Evolutionary conservation across 2,888 invertebrate species (phyloP), one percentile per base, ranked within the genome.

Genomic region (Melieria crassipennis): DNA sequence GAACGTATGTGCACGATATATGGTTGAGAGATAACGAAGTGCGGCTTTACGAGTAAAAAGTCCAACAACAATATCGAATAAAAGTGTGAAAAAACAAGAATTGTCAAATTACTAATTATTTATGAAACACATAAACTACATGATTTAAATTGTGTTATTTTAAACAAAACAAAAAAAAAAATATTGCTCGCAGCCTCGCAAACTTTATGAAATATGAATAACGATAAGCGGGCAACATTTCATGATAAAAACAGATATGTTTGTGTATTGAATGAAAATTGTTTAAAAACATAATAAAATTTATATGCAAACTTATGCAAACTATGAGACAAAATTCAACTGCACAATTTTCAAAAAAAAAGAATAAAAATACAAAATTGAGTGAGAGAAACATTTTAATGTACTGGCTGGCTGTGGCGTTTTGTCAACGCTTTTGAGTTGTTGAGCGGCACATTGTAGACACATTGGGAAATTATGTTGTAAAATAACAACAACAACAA

Each of bases 101-200:
- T 52, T 16, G 52, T 47, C 47, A 65, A 82, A 52, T 60, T 65
- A 56, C 47, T 42, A 61, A 65, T 65, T 70, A 60, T 65, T 70
- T 70, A 65, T 60, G 55, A 60, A 70, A 65, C 50, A 65, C 47
- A 61, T 65, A 70, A 60, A 70, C 58, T 55, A 65, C 47, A 61
- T 65, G 65, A 65, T 65, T 42, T 60, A 65, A 70, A 70, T 58
- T 55, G 11, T 47, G 30, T 55, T 56, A 46, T 56, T 69, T 65
- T 45, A 56, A 47, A 65, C 4, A 9, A 16, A 7, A 30, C 46
- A 13, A 65, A 52, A 46, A 30, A 42, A 11, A 42, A 5, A 58
- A 7, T 42, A 58, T 16, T 13, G 16, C n/a, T n/a, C 7, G 4
- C 16, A 6, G 56, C 56, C 3, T 56, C 16, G 7, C n/a, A 56